Conservation (phyloP, 2,113 vertebrate genomes). For the Dendropsophus ebraccatus region DNA sequence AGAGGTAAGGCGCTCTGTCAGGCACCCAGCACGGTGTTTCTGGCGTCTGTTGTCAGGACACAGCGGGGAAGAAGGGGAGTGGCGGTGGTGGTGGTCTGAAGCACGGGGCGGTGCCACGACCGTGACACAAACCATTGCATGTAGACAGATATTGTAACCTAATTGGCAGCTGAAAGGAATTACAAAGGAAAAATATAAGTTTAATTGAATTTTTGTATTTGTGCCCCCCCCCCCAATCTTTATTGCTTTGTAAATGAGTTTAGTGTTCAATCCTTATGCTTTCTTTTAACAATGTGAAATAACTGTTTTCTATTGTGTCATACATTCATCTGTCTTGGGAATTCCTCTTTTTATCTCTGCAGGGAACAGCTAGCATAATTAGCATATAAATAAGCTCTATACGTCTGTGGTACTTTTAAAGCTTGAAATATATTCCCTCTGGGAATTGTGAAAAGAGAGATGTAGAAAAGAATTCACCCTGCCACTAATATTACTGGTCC, state of each 20-base stretch:
- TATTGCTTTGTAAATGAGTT: neutral
- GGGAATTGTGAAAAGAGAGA: constrained; percentile 4
- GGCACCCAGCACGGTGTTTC: too few species aligned
- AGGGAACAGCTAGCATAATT: constrained; percentile 42
- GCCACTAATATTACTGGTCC: constrained; percentile 10
- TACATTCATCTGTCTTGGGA: constrained; percentile 45
- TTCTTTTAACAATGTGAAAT: neutral
- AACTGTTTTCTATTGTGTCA: constrained; percentile 28
- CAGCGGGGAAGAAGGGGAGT: too few species aligned
- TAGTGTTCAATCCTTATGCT: neutral
- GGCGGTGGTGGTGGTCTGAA: too few species aligned
- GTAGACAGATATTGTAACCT: neutral
- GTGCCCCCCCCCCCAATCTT: neutral
- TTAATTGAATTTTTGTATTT: neutral
- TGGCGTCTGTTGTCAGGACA: too few species aligned
- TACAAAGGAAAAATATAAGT: neutral
- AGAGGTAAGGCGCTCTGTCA: too few species aligned
- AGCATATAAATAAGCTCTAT: constrained; percentile 50
- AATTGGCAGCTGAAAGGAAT: neutral
- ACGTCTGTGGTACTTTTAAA: constrained; percentile 30
- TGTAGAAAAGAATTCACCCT: constrained; percentile 26
- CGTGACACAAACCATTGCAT: neutral
- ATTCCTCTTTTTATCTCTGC: constrained; percentile 42
- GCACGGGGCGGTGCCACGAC: too few species aligned
- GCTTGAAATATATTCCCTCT: constrained; percentile 41